Evolutionary conservation across 1,140 invertebrate species (phyloP).

Genomic region (Mamestra configurata): DNA sequence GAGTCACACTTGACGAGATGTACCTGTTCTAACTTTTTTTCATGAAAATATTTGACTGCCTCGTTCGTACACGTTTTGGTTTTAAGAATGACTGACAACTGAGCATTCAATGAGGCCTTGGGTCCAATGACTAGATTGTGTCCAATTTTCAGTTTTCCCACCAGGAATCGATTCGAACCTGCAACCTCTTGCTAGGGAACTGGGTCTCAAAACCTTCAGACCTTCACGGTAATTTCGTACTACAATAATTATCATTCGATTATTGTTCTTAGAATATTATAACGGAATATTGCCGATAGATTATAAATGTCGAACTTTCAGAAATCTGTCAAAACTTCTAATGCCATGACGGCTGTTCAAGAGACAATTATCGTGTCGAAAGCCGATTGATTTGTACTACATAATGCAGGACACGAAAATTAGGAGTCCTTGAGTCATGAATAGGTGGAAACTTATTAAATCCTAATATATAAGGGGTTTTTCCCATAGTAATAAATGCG

Average conservation of each 20-base stretch:
- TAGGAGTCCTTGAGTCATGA: background rate
- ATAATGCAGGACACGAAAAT: background rate
- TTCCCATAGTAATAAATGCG: too few species aligned
- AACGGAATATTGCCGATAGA: background rate
- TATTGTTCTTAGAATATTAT: background rate
- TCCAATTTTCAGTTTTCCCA: too few species aligned
- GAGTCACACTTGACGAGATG: background rate
- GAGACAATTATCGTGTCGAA: slow-evolving; percentile 61
- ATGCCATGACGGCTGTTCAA: slow-evolving; percentile 37
- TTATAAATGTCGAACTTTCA: slow-evolving; percentile 19
- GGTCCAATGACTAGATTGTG: too few species aligned
- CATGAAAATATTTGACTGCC: too few species aligned
- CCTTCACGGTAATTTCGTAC: background rate
- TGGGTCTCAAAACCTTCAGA: too few species aligned
- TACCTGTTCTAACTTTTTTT: background rate
- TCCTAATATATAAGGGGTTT: too few species aligned
- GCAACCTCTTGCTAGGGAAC: too few species aligned
- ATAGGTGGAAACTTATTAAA: background rate
- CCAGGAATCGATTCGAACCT: too few species aligned
- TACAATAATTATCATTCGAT: background rate
- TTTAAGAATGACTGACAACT: too few species aligned
- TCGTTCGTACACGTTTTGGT: too few species aligned
- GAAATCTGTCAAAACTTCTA: slow-evolving; percentile 11
- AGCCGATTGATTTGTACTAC: slow-evolving; percentile 40
- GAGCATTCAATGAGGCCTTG: too few species aligned